Conservation (phyloP, 2,113 vertebrate genomes). For the Mus spicilegus region DNA sequence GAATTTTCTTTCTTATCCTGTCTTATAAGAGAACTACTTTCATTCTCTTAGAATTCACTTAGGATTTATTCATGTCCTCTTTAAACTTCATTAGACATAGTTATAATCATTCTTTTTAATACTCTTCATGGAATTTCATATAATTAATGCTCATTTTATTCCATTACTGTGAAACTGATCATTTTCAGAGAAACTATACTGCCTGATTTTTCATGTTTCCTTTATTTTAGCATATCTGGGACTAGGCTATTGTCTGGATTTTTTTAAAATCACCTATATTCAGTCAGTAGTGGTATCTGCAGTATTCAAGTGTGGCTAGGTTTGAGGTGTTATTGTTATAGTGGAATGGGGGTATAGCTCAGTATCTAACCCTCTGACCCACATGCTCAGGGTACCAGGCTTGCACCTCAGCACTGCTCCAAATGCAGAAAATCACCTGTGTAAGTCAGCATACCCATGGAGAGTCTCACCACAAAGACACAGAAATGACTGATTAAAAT, state of each 20-base stretch:
- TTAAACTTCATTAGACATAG: not conserved
- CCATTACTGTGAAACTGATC: not conserved
- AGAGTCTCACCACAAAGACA: not conserved
- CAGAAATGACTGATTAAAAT: not conserved
- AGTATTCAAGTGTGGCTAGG: not conserved
- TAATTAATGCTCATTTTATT: not conserved
- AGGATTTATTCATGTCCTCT: not conserved
- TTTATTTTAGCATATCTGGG: not conserved
- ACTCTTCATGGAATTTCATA: not conserved
- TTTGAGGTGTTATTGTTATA: not conserved
- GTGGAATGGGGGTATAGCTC: not conserved
- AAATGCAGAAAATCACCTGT: not conserved
- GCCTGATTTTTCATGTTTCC: not conserved
- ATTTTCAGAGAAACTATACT: not conserved
- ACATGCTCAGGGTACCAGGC: not conserved
- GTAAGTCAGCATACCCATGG: not conserved
- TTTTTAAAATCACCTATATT: not conserved
- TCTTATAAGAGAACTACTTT: not conserved
- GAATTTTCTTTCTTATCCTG: not conserved
- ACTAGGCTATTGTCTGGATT: not conserved
- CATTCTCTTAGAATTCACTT: not conserved
- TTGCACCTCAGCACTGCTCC: not conserved
- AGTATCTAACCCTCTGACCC: not conserved
- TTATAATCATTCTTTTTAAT: not conserved
- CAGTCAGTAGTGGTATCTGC: not conserved